Evolutionary conservation across 2,113 vertebrate species (phyloP), one percentile per base, ranked within the genome.

Genomic region (Holacanthus passer): DNA sequence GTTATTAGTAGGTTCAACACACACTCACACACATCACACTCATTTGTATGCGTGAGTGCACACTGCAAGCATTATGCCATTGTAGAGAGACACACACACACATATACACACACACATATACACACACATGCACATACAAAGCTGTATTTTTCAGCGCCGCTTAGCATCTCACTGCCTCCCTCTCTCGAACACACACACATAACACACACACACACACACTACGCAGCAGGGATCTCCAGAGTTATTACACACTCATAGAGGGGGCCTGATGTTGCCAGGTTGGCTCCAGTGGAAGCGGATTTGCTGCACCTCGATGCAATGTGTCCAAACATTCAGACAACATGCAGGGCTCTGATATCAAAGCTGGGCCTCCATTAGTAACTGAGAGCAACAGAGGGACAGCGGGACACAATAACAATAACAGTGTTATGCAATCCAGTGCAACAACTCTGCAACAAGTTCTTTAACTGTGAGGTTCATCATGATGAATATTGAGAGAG

Each of bases 251-350:
- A 45, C 56, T 66, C 64, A 47, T n/a, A 52, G 72, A 82, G 0
- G 14, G 31, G 55, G 45, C 19, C 82, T 86, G 65, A 73, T 84
- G 74, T 82, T 60, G 56, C 35, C 68, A 75, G 73, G 53, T 58
- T 53, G 52, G 47, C 3, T 58, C 32, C 50, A 27, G 2, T 29
- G 62, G 65, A 86, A 81, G 56, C 78, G 80, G 75, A 86, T 87
- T 89, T 79, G 56, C 73, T 72, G 55, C 68, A 74, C 77, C 58
- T 78, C 7, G 17, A 62, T 65, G 59, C 10, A 0, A 27, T 48
- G 43, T 63, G 77, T 87, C 83, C 67, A 85, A 14, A 82, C 68
- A 82, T 69, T 79, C 62, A 73, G 58, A 68, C 3, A 9, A 7
- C 81, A 41, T 32, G 68, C 60, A 68, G 75, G 10, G 79, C n/a